A percentile compares a stretch with the other conserved stretches of the same genome.
Conservation (phyloP, 1,140 invertebrate species). For the Lucilia sericata region DNA sequence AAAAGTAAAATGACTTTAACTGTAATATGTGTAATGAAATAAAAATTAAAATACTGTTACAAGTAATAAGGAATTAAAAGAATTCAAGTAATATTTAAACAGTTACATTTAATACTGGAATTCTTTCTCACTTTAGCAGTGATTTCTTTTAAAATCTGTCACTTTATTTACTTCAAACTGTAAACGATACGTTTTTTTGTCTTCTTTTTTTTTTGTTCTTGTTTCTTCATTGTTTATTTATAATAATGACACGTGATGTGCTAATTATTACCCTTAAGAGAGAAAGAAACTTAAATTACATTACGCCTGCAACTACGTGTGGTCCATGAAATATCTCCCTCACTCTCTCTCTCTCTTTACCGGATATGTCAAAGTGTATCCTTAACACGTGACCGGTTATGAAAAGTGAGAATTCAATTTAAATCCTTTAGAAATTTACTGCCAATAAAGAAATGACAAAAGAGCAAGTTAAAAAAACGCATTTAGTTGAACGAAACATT, state of each 20-base stretch:
- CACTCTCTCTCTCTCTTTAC: background rate
- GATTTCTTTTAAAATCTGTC: too few species aligned
- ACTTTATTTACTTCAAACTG: background rate
- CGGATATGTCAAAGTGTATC: conserved; percentile 37
- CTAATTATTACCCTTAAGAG: conserved; percentile 34
- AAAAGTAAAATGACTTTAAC: too few species aligned
- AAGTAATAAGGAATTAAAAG: too few species aligned
- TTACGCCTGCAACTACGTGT: background rate
- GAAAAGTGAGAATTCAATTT: background rate
- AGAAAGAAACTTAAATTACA: background rate
- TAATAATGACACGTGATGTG: conserved; percentile 31
- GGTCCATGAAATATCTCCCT: background rate
- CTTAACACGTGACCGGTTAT: conserved; percentile 34
- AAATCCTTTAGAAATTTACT: conserved; percentile 22
- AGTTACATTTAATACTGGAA: too few species aligned
- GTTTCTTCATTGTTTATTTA: background rate
- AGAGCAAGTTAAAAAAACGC: background rate
- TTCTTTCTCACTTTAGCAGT: too few species aligned
- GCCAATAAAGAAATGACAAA: background rate
- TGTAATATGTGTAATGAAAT: too few species aligned
- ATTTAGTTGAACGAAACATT: background rate
- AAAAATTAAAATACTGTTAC: too few species aligned
- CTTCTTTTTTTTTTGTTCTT: background rate
- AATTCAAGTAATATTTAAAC: too few species aligned
- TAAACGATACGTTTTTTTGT: background rate